Conservation (phyloP, 2,888 invertebrate genomes). For the Tinea trinotella region DNA sequence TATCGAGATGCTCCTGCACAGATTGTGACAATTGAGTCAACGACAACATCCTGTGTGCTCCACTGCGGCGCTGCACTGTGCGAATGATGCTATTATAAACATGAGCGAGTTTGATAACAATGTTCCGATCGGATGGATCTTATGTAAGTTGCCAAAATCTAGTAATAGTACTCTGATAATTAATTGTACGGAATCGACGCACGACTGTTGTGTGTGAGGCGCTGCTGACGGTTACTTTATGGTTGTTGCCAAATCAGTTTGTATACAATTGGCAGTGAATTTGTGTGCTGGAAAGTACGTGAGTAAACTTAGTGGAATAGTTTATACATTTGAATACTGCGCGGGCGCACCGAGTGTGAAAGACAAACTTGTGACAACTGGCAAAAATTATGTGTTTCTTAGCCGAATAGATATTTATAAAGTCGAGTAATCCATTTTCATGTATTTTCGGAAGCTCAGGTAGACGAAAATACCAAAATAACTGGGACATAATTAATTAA, state of each 20-base stretch:
- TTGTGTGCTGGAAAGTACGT: conserved; percentile 4
- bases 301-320: conserved; percentile 1
- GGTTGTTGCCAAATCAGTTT: conserved; percentile 46
- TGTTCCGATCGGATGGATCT: conserved; percentile 13
- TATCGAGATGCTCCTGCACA: conserved; percentile 58
- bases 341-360: conserved; percentile 35
- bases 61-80: conserved; percentile 58
- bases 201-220: conserved; percentile 26
- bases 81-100: conserved; percentile 53
- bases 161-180: conserved; percentile 29
- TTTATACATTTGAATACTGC: conserved; percentile 1
- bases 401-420: conserved; percentile 53
- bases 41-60: conserved; percentile 64
- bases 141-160: conserved; percentile 38
- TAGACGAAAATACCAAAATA: conserved; percentile 26
- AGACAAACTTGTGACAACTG: conserved; percentile 49
- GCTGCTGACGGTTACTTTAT: conserved; percentile 44
- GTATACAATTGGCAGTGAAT: conserved; percentile 27
- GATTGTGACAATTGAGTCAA: conserved; percentile 62
- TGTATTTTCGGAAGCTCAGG: conserved; percentile 32
- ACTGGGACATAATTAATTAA: not conserved
- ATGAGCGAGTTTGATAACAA: conserved; percentile 57
- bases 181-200: conserved; percentile 4
- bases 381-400: conserved; percentile 34
- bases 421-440: conserved; percentile 25